Conservation (phyloP, 2,113 vertebrate genomes). For the Tamias sibiricus region DNA sequence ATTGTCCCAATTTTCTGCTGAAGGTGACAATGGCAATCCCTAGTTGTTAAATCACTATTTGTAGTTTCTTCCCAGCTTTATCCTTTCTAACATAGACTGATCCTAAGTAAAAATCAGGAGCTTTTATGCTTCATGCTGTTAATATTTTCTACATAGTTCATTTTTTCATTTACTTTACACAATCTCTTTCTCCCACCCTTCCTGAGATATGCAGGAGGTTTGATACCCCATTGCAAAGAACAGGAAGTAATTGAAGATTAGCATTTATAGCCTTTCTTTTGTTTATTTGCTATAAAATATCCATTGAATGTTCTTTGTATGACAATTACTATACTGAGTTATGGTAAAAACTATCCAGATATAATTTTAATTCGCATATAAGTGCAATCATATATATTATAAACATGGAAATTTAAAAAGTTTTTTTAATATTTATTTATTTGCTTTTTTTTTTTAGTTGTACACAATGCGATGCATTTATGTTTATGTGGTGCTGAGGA, state of each 20-base stretch:
- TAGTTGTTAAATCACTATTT: neutral
- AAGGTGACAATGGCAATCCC: neutral
- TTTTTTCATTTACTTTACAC: neutral
- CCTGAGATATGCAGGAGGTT: neutral
- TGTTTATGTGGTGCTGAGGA: too few species aligned
- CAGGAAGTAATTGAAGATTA: neutral
- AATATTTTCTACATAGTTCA: neutral
- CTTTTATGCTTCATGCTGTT: neutral
- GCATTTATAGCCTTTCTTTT: neutral
- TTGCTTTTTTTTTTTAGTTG: too few species aligned
- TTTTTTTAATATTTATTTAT: too few species aligned
- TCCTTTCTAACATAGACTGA: neutral
- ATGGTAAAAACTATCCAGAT: neutral
- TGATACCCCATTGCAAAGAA: neutral
- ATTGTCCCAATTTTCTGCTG: neutral
- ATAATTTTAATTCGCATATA: neutral
- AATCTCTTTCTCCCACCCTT: neutral
- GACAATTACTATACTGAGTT: neutral
- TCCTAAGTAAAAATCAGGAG: conserved; percentile 17
- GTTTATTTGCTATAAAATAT: neutral
- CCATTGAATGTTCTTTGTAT: neutral
- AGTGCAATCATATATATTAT: neutral
- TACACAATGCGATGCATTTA: too few species aligned
- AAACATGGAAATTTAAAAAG: neutral
- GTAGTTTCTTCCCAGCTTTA: neutral